These are phyloP conservation scores for Blastomussa wellsi DNA, from an alignment of 92 coral and sea anemone genomes.

Conservation along the genomic window DNA sequence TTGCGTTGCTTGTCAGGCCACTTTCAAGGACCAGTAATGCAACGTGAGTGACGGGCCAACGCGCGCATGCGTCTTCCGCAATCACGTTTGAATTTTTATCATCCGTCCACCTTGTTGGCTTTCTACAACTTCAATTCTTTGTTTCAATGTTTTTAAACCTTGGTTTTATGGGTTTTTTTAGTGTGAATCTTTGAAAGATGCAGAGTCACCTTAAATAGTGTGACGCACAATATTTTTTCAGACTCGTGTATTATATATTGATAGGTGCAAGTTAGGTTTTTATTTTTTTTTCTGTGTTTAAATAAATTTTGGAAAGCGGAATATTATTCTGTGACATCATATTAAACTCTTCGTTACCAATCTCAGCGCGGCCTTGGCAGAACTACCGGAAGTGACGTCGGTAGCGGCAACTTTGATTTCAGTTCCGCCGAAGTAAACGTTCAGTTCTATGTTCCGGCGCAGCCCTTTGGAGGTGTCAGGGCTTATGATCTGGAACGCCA, in stretches of 20 bases:
- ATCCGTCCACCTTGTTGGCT: neutral
- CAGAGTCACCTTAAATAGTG: neutral
- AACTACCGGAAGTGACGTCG: slow-evolving; percentile 70
- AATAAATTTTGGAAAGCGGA: neutral
- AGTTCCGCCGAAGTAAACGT: slow-evolving; percentile 56
- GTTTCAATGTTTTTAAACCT: too few relatives aligned
- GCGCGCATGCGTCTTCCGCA: too few relatives aligned
- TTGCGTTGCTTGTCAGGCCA: too few relatives aligned
- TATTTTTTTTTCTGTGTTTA: neutral
- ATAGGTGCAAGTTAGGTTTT: slow-evolving; percentile 1
- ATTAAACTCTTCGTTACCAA: slow-evolving; percentile 56
- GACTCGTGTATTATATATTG: neutral
- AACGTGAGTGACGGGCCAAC: too few relatives aligned
- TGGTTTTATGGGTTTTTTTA: neutral
- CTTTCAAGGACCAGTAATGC: too few relatives aligned
- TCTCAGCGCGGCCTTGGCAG: slow-evolving; percentile 71
- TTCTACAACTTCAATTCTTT: too few relatives aligned
- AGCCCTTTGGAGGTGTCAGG: slow-evolving; percentile 48
- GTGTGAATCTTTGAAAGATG: neutral
- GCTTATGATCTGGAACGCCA: slow-evolving; percentile 37
- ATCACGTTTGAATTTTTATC: too few relatives aligned
- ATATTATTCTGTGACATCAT: neutral
- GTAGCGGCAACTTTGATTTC: slow-evolving; percentile 49
- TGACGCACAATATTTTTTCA: neutral
- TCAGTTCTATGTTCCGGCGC: slow-evolving; percentile 37